These are phyloP conservation scores for Seira ritae DNA, from an alignment of 2,888 invertebrate genomes.

Conservation along the genomic window DNA sequence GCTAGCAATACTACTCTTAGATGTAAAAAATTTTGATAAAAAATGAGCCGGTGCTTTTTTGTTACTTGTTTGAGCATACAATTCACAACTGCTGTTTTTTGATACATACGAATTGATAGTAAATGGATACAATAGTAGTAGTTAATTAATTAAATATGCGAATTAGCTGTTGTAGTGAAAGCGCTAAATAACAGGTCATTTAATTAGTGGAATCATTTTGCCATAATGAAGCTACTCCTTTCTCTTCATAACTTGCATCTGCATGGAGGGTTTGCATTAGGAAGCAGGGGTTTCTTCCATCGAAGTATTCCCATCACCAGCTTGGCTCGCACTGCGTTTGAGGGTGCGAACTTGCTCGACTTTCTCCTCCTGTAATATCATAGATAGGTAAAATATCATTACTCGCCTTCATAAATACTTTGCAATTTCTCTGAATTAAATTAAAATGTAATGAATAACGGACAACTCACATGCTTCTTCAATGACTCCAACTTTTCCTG, in stretches of 20 bases:
- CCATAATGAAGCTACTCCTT: not conserved
- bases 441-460: conserved; percentile 28
- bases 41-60: not conserved
- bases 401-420: not conserved
- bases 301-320: conserved; percentile 37
- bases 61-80: not conserved
- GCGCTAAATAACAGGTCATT: conserved; percentile 57
- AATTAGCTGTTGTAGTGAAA: conserved; percentile 41
- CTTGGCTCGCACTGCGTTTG: conserved; percentile 77
- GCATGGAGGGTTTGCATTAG: no score
- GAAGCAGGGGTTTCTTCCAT: not conserved
- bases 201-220: conserved; percentile 18
- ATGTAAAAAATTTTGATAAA: not conserved
- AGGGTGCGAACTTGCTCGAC: conserved; percentile 90
- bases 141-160: not conserved
- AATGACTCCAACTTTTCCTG: conserved; percentile 90
- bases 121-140: no score
- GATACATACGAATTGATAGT: not conserved
- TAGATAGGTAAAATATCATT: not conserved
- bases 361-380: conserved; percentile 85
- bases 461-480: conserved; percentile 87
- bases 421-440: no score
- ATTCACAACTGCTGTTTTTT: not conserved
- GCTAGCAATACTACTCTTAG: not conserved
- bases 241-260: not conserved